Evolutionary conservation across 2,797 vertebrate species (phyloP).

Genomic region (Dipus sagitta): DNA sequence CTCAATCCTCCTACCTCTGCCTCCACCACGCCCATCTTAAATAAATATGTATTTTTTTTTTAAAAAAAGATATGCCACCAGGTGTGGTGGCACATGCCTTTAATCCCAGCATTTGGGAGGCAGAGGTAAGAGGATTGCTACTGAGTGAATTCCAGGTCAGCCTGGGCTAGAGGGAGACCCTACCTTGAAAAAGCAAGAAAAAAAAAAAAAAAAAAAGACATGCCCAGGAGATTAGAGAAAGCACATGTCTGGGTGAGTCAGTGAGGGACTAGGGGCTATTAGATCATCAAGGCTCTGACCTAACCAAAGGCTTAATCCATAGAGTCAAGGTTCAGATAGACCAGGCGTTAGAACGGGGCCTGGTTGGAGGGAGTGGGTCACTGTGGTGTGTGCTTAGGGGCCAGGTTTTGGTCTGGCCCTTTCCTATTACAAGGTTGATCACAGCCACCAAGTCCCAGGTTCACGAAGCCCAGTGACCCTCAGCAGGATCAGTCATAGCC

Average conservation of each 20-base stretch:
- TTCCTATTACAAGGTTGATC: neutral
- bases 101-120: too few species aligned
- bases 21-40: too few species aligned
- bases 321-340: neutral
- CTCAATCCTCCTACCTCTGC: too few species aligned
- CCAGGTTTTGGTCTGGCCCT: neutral
- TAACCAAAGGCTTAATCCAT: neutral
- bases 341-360: neutral
- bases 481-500: too few species aligned
- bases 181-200: too few species aligned
- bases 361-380: neutral
- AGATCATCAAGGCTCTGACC: neutral
- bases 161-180: too few species aligned
- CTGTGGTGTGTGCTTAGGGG: neutral
- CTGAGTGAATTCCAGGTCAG: too few species aligned
- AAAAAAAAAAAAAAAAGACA: neutral
- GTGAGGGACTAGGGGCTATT: neutral
- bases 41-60: too few species aligned
- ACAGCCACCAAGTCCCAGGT: neutral
- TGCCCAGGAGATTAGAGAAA: neutral
- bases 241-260: neutral
- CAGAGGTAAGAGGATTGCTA: too few species aligned
- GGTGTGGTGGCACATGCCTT: too few species aligned
- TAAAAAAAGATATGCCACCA: too few species aligned
- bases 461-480: neutral